Evolutionary conservation across 2,113 vertebrate species (phyloP).

Genomic region (Madoqua kirkii): DNA sequence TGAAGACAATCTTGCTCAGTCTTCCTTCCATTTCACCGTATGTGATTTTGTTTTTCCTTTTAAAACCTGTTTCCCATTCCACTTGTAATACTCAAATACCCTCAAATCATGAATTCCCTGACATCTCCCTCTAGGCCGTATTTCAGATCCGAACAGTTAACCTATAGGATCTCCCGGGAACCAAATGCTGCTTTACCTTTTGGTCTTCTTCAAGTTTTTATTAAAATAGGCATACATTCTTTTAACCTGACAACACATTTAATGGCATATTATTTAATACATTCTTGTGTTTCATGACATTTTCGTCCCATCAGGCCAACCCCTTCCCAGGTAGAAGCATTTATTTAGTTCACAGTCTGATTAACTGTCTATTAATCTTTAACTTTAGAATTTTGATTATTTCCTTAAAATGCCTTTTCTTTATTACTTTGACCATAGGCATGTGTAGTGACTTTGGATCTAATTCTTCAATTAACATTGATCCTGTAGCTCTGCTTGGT

Average conservation of each 20-base stretch:
- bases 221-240: not conserved
- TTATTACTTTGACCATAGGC: not conserved
- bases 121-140: not conserved
- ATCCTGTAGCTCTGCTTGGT: constrained; percentile 51
- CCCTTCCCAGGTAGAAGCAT: constrained; percentile 53
- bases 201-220: not conserved
- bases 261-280: constrained; percentile 1
- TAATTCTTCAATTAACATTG: constrained; percentile 70
- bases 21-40: not conserved
- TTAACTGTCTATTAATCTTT: constrained; percentile 54
- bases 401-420: constrained; percentile 57
- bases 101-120: not conserved
- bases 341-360: constrained; percentile 40
- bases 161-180: not conserved
- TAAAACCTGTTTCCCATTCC: not conserved
- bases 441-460: constrained; percentile 55
- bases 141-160: not conserved
- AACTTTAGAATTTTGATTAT: constrained; percentile 51
- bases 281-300: constrained; percentile 34
- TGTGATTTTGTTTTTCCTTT: not conserved
- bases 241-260: constrained; percentile 31
- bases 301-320: not conserved
- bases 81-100: not conserved
- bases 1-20: not conserved
- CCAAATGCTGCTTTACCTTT: constrained; percentile 26